phyloP scores from a whole-genome alignment of 2,888 invertebrate genomes.

The Euphydryas editha region DNA sequence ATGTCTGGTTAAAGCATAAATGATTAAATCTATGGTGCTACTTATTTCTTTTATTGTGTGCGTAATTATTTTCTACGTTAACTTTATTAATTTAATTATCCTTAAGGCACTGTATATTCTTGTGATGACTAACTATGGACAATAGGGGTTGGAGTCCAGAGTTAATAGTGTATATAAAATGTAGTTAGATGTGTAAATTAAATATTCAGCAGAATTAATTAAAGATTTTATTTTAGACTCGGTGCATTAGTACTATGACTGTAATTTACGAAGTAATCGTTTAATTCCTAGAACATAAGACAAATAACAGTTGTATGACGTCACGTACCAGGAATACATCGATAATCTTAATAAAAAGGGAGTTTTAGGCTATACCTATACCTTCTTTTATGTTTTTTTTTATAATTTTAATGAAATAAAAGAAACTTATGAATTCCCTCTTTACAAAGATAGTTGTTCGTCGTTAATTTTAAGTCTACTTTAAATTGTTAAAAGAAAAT shows the following conservation, averaged over 20 bases:
- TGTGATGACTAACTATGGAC: not conserved
- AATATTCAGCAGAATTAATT: constrained; percentile 1
- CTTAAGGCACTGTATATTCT: constrained; percentile 22
- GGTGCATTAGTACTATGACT: not conserved
- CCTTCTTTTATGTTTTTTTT: not conserved
- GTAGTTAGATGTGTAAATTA: not conserved
- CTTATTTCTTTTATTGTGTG: constrained; percentile 48
- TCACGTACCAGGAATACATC: constrained; percentile 57
- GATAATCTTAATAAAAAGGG: constrained; percentile 34
- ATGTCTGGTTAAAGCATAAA: constrained; percentile 31
- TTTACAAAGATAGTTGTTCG: not conserved
- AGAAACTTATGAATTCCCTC: constrained; percentile 8
- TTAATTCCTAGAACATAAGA: constrained; percentile 44
- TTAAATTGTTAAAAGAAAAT: constrained; percentile 5
- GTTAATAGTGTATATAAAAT: constrained; percentile 5
- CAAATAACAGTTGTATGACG: not conserved
- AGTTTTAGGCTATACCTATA: constrained; percentile 32
- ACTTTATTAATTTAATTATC: constrained; percentile 32
- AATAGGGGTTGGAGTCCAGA: not conserved
- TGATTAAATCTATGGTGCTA: constrained; percentile 51
- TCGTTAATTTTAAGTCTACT: constrained; percentile 9
- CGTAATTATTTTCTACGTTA: constrained; percentile 27
- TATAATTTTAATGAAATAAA: not conserved
- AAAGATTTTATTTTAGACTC: constrained; percentile 1
- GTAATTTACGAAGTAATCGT: constrained; percentile 10